A percentile compares a stretch with the other conserved stretches of the same genome.
Conservation (phyloP, 2,797 vertebrate genomes). For the Parambassis ranga region DNA sequence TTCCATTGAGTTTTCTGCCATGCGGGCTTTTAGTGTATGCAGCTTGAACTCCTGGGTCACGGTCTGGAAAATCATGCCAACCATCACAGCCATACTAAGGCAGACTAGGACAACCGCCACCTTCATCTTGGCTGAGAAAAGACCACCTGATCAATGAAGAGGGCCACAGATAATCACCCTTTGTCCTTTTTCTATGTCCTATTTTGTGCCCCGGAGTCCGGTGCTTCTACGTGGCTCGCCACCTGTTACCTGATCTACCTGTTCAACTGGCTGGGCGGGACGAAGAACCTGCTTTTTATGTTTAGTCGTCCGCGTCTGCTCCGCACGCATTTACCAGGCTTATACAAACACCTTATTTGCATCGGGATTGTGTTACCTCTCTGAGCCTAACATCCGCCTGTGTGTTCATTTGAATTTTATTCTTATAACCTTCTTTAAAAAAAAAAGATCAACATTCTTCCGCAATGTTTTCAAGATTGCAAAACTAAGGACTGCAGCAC, state of each 20-base stretch:
- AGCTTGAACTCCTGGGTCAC: conserved; percentile 67
- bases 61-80: conserved; percentile 50
- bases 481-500: too few relatives aligned
- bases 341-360: neutral
- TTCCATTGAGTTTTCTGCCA: neutral
- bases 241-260: conserved; percentile 39
- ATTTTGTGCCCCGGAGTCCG: too few relatives aligned
- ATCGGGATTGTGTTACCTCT: neutral
- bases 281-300: conserved; percentile 6
- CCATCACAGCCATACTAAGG: conserved; percentile 45
- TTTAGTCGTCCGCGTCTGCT: too few relatives aligned
- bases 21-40: neutral
- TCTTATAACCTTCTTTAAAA: neutral
- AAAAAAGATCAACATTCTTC: neutral
- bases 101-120: neutral
- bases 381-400: neutral
- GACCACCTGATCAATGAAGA: neutral
- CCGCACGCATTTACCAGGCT: too few relatives aligned
- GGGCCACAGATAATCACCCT: too few relatives aligned
- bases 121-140: conserved; percentile 58
- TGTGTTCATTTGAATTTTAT: too few relatives aligned
- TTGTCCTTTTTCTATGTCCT: too few relatives aligned
- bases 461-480: too few relatives aligned
- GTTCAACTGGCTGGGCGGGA: conserved; percentile 44
- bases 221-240: fast-evolving